phyloP scores from a whole-genome alignment of 2,113 vertebrate genomes.

The Bujurquina vittata region DNA sequence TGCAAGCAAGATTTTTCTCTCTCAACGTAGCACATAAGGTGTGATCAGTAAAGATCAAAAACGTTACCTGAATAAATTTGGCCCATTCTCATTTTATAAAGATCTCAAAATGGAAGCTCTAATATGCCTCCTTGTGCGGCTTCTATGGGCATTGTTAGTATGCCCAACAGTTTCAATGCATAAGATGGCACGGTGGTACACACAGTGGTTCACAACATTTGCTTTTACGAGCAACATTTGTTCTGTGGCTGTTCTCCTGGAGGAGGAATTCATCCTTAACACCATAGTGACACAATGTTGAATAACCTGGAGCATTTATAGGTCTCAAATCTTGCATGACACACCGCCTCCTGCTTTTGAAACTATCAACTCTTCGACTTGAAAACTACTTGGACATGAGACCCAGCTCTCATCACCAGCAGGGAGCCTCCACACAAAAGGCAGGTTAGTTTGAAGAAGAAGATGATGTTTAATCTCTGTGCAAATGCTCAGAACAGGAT shows the following conservation, averaged over 20 bases:
- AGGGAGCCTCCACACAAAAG: neutral
- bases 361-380: neutral
- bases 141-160: too few species aligned
- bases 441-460: neutral
- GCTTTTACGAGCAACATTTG: neutral
- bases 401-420: neutral
- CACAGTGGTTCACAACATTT: too few species aligned
- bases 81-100: neutral
- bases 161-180: too few species aligned
- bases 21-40: neutral
- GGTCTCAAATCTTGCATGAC: neutral
- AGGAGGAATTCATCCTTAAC: neutral
- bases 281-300: neutral
- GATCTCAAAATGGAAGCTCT: neutral
- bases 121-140: too few species aligned
- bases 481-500: neutral
- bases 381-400: neutral
- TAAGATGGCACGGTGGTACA: too few species aligned
- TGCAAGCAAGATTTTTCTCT: neutral
- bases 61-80: neutral
- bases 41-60: neutral
- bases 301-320: neutral
- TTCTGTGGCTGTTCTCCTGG: neutral
- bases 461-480: neutral
- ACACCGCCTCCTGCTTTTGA: neutral